Evolutionary conservation across 2,888 invertebrate genomes (phyloP), one percentile per base, ranked within the genome.

Genomic region (Diploptera punctata): DNA sequence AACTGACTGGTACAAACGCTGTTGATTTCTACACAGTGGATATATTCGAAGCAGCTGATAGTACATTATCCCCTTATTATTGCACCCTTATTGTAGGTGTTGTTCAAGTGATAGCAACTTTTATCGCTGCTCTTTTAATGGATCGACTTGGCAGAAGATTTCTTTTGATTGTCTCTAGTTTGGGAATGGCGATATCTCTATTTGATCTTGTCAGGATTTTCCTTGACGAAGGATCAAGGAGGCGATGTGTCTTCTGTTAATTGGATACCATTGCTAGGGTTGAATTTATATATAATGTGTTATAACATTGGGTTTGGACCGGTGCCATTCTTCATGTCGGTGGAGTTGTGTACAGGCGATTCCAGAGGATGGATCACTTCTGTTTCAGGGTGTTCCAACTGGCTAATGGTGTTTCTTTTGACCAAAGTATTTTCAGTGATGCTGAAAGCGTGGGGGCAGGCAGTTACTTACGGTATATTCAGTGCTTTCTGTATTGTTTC

Each of bases 1-100:
- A 95, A 81, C 87, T 93, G 78, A 92, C 92, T 73, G 95, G 94
- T 69, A 88, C 94, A 76, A 94, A 94, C 82, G 93, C 93, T 0
- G 91, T 94, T 10, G 92, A 94, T 77, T 94, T 94, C 83, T 94
- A 93, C 80, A 91, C 93, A 0, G 88, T 88, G 70, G 86, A 87
- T 57, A 94, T 95, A 78, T 94, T 95, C 82, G 78, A 86, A 72
- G 91, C 90, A 0, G 91, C 94, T 9, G 44, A 24, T 16, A 65
- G 69, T 72, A 93, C 92, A 31, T 91, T 90, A 73, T 87, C 93
- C 0, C 76, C 78, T 9, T 86, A 86, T 29, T 78, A 90, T 9
- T 90, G 93, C 13, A 90, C 95, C n/a, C 93, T 96, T 74, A 87
- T 93, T 33, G 90, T 97, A 1, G 93, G 93, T 0, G 83, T 90